These are phyloP conservation scores for Trichoplusia ni DNA, from an alignment of 1,140 invertebrate genomes.

Conservation along the genomic window DNA sequence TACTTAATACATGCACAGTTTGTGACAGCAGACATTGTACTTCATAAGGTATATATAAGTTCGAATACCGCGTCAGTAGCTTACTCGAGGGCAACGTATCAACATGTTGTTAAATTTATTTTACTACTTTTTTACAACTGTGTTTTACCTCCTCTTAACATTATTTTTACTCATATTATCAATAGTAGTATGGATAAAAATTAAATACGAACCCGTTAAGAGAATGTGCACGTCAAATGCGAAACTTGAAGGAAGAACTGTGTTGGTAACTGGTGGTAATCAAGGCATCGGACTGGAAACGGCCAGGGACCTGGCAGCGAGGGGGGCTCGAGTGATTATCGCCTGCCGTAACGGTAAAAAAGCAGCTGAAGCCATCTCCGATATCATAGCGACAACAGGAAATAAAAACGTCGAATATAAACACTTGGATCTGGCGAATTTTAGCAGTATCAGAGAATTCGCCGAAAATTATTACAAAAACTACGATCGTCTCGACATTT, in stretches of 20 bases:
- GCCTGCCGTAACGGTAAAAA: conserved; percentile 84
- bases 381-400: conserved; percentile 52
- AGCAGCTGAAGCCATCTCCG: conserved; percentile 71
- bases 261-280: conserved; percentile 90
- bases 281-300: conserved; percentile 92
- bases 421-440: conserved; percentile 58
- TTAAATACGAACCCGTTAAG: conserved; percentile 39
- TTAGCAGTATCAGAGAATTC: conserved; percentile 56
- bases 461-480: conserved; percentile 60
- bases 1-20: too few relatives aligned
- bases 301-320: conserved; percentile 83
- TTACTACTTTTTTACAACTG: not conserved
- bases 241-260: conserved; percentile 84
- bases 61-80: not conserved
- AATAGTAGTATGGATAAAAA: conserved; percentile 15
- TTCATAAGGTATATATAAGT: too few relatives aligned
- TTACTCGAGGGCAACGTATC: not conserved
- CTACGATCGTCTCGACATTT: conserved; percentile 82
- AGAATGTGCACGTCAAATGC: conserved; percentile 47
- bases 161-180: not conserved
- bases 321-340: conserved; percentile 85
- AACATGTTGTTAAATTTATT: not conserved
- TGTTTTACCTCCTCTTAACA: not conserved
- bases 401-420: conserved; percentile 55
- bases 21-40: too few relatives aligned